Percentiles rank a stretch among this genome's conserved stretches.
Conservation (phyloP, 2,113 vertebrate genomes). For the Danionella cerebrum region DNA sequence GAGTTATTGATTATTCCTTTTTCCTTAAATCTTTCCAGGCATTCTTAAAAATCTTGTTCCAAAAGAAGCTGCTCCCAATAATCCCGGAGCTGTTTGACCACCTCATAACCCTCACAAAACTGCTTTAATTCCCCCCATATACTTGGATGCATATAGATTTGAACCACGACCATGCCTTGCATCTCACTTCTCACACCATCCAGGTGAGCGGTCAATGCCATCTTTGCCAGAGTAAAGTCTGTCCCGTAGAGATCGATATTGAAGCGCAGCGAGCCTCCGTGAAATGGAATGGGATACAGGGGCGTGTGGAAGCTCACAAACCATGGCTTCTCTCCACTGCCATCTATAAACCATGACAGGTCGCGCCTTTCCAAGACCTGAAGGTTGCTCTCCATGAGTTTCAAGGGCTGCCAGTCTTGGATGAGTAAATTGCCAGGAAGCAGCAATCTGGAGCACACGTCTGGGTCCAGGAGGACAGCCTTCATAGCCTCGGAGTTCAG, state of each 20-base stretch:
- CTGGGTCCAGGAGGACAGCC: conserved; percentile 33
- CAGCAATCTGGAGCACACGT: conserved; percentile 24
- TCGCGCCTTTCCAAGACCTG: conserved; percentile 33
- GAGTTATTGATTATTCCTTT: no score
- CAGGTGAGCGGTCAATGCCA: conserved; percentile 31
- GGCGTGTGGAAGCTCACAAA: conserved; percentile 42
- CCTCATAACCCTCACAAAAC: conserved; percentile 28
- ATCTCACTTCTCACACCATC: conserved; percentile 21
- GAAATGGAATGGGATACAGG: conserved; percentile 38
- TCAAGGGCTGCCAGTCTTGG: conserved; percentile 41
- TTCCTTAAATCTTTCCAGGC: not conserved
- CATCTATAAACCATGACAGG: conserved; percentile 40
- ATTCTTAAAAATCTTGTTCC: conserved; percentile 26
- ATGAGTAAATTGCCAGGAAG: conserved; percentile 41
- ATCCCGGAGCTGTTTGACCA: not conserved
- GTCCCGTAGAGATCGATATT: conserved; percentile 44
- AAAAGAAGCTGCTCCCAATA: conserved; percentile 38
- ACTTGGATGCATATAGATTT: conserved; percentile 26
- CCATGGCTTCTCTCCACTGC: not conserved
- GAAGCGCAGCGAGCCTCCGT: conserved; percentile 31
- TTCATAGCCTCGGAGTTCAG: conserved; percentile 23
- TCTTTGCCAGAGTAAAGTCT: conserved; percentile 12
- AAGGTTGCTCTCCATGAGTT: conserved; percentile 38
- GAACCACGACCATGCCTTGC: conserved; percentile 2
- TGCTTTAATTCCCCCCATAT: conserved; percentile 24